These are phyloP conservation scores for Hystrix brachyura DNA, from an alignment of 2,113 vertebrate species.

Conservation along the genomic window DNA sequence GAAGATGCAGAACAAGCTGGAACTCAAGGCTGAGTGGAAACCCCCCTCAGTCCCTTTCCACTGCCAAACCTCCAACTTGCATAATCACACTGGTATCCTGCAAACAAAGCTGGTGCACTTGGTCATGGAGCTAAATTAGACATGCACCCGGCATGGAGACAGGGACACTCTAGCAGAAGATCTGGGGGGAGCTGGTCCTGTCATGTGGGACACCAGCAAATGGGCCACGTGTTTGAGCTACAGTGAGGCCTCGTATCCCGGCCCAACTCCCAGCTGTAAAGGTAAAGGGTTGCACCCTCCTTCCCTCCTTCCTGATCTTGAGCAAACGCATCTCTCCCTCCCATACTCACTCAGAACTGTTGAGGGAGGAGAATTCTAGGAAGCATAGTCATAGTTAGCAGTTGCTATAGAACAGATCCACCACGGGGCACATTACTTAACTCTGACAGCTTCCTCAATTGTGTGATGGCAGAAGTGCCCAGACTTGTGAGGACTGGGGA, in stretches of 20 bases:
- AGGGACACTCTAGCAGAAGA: background rate
- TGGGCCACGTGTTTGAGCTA: background rate
- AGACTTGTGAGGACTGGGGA: background rate
- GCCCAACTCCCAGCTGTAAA: background rate
- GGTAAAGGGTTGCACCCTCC: too few relatives aligned
- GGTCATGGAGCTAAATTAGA: background rate
- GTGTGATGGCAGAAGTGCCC: too few relatives aligned
- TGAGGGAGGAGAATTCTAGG: background rate
- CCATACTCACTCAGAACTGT: background rate
- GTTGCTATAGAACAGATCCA: background rate
- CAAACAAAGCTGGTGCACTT: background rate
- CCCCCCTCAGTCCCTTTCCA: background rate
- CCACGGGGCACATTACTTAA: background rate
- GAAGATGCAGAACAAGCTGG: background rate
- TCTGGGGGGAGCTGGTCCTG: rapidly evolving
- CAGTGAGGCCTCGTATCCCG: too few relatives aligned
- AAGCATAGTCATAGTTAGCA: background rate
- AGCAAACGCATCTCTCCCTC: background rate
- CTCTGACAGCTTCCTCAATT: background rate
- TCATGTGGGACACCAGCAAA: background rate
- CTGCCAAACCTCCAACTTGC: background rate
- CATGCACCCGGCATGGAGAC: background rate
- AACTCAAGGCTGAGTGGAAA: background rate
- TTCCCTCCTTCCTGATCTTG: background rate
- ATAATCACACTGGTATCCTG: rapidly evolving